Evolutionary conservation across 2,797 vertebrate species (phyloP), one percentile per base, ranked within the genome.

Genomic region (Gambelia wislizenii): DNA sequence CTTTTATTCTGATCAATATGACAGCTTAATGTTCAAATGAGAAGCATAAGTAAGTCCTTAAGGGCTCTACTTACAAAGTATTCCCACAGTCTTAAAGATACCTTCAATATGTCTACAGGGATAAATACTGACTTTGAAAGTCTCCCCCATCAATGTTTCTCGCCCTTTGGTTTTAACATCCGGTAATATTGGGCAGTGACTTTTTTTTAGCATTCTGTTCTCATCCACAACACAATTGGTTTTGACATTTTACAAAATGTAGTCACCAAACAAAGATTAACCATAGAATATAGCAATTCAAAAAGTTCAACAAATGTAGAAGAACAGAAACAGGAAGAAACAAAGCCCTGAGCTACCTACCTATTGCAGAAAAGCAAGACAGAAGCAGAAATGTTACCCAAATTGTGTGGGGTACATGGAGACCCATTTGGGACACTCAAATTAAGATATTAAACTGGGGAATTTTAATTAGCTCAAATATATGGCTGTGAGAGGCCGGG

Each of bases 21-120:
- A 93, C 94, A 92, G 86, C 42, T 88, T 87, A 83, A 93, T 79
- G 86, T 87, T 81, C 77, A 90, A 91, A 94, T 94, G 87, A 95
- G 91, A 96, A 94, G 91, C 82, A 84, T 87, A 87, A 94, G n/a
- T n/a, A 87, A 94, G 93, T 93, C 91, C 83, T 94, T 72, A 91
- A 92, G 87, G 91, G 90, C 85, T 92, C n/a, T 76, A 44, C 59
- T 87, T 89, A 93, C 67, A 93, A 92, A 93, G 67, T 74, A 44
- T 74, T 90, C 88, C 83, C 74, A 87, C 87, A 91, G 91, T 91
- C 89, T 88, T 93, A 92, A 89, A 86, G 83, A 64, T 88, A 69
- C 52, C 85, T 95, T 91, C 92, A 84, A 93, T 90, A 90, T 44
- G 69, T 84, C 89, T 85, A 92, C 52, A 91, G 47, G 88, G 67